A percentile compares a stretch with the other conserved stretches of the same genome.
Evolutionary conservation across 1,140 invertebrate species (phyloP).

Genomic region (Oryctes rhinoceros): DNA sequence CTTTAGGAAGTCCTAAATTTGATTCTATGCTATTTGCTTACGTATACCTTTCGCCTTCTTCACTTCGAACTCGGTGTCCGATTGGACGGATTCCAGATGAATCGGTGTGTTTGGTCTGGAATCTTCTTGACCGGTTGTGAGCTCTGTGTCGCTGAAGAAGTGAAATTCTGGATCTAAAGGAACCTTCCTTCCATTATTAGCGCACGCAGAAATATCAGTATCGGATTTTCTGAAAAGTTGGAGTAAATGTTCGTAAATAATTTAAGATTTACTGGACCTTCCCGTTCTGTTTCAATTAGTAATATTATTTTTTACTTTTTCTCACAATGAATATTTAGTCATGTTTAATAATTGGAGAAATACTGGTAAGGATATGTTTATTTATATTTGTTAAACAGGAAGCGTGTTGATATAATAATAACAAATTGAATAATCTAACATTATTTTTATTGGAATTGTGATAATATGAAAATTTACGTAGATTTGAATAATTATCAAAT

Average conservation of each 20-base stretch:
- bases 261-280: too few species aligned
- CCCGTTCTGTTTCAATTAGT: too few species aligned
- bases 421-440: too few species aligned
- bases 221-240: constrained; percentile 42
- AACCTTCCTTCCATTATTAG: constrained; percentile 46
- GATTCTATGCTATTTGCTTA: neutral
- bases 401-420: too few species aligned
- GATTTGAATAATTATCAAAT: too few species aligned
- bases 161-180: constrained; percentile 73
- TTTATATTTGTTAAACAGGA: too few species aligned
- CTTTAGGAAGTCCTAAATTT: neutral
- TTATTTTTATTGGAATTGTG: too few species aligned
- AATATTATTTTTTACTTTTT: too few species aligned
- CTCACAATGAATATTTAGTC: too few species aligned
- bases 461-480: too few species aligned
- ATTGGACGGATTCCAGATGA: constrained; percentile 76
- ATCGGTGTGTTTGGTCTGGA: constrained; percentile 56
- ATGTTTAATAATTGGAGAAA: too few species aligned
- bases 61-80: constrained; percentile 93
- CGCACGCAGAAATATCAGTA: constrained; percentile 39
- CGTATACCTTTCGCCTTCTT: constrained; percentile 69
- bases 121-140: constrained; percentile 74
- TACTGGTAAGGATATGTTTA: too few species aligned
- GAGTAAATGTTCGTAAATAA: neutral
- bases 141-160: constrained; percentile 92